Evolutionary conservation across 1,140 invertebrate genomes (phyloP), one percentile per base, ranked within the genome.

Genomic region (Drosophila seguyi): DNA sequence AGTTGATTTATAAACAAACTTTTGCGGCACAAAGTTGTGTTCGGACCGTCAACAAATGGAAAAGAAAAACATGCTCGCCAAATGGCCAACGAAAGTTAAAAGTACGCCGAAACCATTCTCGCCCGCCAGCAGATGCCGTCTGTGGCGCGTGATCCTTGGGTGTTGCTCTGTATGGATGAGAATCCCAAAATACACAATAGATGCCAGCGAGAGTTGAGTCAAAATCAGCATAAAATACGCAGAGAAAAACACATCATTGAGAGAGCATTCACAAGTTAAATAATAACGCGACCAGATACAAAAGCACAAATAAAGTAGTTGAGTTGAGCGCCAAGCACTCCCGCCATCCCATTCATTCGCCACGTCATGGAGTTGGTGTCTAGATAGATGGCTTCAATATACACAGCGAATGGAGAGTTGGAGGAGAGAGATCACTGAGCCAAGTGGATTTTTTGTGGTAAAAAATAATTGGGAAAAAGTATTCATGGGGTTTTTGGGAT

Each of bases 1-100:
- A 87, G 79, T 78, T 86, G 82, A 87, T 86, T 86, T 87, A 87
- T 87, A 86, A 86, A 87, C 79, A 87, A 86, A 86, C 82, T 86
- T 86, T 58, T 86, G 83, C 65, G 61, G 65, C 79, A 75, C 63
- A 66, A 87, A 86, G 65, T 82, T 86, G 52, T 79, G 69, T 74
- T 78, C 75, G 74, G 72, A 72, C 79, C 75, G 58, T 79, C 74
- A 86, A 74, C 79, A 86, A 85, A 86, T 80, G 72, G 29, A 57
- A 61, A 75, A 79, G 63, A 75, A 63, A 80, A 75, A 52, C 77
- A 76, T 75, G 55, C 78, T 69, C 59, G 47, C 65, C 72, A 86
- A 86, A 86, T 87, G 83, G 74, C 78, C 79, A 87, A 68, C 65
- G 44, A 81, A 85, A 86, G 79, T 79, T 85, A 79, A 68, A 84